A percentile compares a stretch with the other conserved stretches of the same genome.
phyloP scores from a whole-genome alignment of 2,113 vertebrate species.

The Tetraodon nigroviridis region DNA sequence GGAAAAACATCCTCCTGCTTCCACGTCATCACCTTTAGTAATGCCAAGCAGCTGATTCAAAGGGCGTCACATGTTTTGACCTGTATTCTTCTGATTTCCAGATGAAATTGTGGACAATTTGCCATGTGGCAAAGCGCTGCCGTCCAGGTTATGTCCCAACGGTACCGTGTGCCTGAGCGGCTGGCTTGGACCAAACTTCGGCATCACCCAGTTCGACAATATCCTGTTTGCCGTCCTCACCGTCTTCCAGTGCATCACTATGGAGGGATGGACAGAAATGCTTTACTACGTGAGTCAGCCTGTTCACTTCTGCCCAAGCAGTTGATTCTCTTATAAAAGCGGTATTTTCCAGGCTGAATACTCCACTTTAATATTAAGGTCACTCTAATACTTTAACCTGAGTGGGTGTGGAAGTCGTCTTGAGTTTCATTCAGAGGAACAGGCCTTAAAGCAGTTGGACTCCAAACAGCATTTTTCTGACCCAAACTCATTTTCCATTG shows the following conservation, averaged over 20 bases:
- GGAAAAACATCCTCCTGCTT: too few species aligned
- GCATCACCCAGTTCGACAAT: slow-evolving; percentile 96
- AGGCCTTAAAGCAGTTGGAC: slow-evolving; percentile 6
- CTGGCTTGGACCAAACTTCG: slow-evolving; percentile 92
- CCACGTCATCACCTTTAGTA: too few species aligned
- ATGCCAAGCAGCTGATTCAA: too few species aligned
- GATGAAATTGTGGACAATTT: slow-evolving; percentile 85
- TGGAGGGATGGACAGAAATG: slow-evolving; percentile 95
- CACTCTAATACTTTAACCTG: background rate
- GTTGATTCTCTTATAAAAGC: background rate
- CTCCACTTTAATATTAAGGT: too few species aligned
- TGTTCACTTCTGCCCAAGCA: background rate
- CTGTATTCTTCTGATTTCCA: slow-evolving; percentile 30
- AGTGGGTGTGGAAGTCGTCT: background rate
- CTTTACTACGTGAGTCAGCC: slow-evolving; percentile 80
- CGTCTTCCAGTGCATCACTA: slow-evolving; percentile 96
- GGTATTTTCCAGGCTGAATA: too few species aligned
- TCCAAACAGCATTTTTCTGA: slow-evolving; percentile 17
- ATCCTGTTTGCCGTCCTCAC: slow-evolving; percentile 93
- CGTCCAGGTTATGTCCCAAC: slow-evolving; percentile 84
- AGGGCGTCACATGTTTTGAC: too few species aligned
- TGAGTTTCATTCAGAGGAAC: slow-evolving; percentile 13
- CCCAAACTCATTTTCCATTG: slow-evolving; percentile 18
- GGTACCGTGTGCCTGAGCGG: slow-evolving; percentile 82
- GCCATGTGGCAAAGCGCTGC: slow-evolving; percentile 81